Conservation (phyloP, 2,888 invertebrate species). For the Drosophila rellima region DNA sequence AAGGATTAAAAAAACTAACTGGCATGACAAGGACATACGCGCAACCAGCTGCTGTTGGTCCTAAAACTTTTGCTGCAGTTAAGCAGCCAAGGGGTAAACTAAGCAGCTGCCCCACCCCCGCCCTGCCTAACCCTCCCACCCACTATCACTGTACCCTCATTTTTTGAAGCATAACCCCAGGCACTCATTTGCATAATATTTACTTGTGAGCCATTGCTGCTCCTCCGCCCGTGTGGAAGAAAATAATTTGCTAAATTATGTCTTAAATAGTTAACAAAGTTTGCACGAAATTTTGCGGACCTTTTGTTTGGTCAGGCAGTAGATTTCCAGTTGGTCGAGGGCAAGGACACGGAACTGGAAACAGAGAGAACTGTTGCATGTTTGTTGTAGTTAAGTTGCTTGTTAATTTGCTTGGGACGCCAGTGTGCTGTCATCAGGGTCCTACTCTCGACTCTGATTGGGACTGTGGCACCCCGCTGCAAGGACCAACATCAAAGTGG, state of each 20-base stretch:
- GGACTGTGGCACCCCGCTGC: neutral
- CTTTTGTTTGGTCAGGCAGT: slow-evolving; percentile 41
- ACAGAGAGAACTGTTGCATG: slow-evolving; percentile 39
- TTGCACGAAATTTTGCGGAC: slow-evolving; percentile 63
- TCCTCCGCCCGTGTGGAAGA: slow-evolving; percentile 56
- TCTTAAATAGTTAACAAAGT: slow-evolving; percentile 80
- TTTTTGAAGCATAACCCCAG: slow-evolving; percentile 38
- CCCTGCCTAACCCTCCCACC: neutral
- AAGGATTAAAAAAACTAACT: slow-evolving; percentile 77
- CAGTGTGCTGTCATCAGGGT: slow-evolving; percentile 33
- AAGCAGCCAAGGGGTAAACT: slow-evolving; percentile 37
- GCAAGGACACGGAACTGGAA: slow-evolving; percentile 11
- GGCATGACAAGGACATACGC: slow-evolving; percentile 71
- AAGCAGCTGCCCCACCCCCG: slow-evolving; percentile 32
- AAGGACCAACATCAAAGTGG: slow-evolving; percentile 50
- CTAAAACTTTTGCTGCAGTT: slow-evolving; percentile 52
- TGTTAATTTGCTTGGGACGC: slow-evolving; percentile 56
- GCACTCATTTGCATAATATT: slow-evolving; percentile 80
- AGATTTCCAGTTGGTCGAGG: slow-evolving; percentile 22
- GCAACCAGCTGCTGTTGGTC: slow-evolving; percentile 36
- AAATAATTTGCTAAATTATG: slow-evolving; percentile 80
- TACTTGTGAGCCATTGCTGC: slow-evolving; percentile 58
- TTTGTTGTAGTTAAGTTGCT: slow-evolving; percentile 45
- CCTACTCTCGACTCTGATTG: slow-evolving; percentile 6
- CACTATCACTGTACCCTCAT: neutral